Conservation (phyloP, 2,888 invertebrate genomes). For the Andrena chrysosceles region DNA sequence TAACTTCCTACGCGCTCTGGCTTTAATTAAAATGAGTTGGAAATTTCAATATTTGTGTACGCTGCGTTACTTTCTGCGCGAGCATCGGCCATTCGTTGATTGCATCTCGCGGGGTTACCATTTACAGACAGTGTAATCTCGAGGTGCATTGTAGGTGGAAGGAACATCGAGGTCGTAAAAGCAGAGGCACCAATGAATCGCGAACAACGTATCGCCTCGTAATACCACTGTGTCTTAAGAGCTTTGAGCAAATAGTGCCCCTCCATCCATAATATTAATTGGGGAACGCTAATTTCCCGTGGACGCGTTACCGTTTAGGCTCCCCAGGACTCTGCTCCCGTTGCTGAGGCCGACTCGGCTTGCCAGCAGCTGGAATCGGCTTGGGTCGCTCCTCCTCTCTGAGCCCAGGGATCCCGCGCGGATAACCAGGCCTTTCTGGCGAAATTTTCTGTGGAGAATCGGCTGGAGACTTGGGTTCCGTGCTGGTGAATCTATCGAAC, state of each 20-base stretch:
- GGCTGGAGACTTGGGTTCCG: slow-evolving; percentile 60
- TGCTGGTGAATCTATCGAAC: slow-evolving; percentile 71
- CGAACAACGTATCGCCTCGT: background rate
- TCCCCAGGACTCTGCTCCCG: slow-evolving; percentile 70
- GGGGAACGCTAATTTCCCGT: background rate
- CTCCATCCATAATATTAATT: background rate
- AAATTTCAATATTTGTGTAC: slow-evolving; percentile 29
- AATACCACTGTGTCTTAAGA: background rate
- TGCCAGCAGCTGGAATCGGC: slow-evolving; percentile 78
- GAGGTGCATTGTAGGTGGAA: background rate
- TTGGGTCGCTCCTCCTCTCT: slow-evolving; percentile 80
- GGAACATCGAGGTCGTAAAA: background rate
- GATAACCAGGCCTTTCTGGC: slow-evolving; percentile 77
- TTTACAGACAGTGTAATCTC: background rate
- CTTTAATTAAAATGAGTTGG: slow-evolving; percentile 21
- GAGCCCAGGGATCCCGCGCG: slow-evolving; percentile 78
- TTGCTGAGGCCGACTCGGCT: slow-evolving; percentile 76
- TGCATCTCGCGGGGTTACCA: background rate
- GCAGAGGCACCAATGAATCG: background rate
- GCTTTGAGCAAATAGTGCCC: too few relatives aligned
- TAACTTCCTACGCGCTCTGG: background rate
- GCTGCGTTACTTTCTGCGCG: slow-evolving; percentile 5
- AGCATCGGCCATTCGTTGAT: background rate
- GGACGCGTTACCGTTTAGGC: slow-evolving; percentile 65
- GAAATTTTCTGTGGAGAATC: slow-evolving; percentile 72